A percentile compares a stretch with the other conserved stretches of the same genome.
phyloP scores from a whole-genome alignment of 2,113 vertebrate genomes.

The Anoura caudifer region DNA sequence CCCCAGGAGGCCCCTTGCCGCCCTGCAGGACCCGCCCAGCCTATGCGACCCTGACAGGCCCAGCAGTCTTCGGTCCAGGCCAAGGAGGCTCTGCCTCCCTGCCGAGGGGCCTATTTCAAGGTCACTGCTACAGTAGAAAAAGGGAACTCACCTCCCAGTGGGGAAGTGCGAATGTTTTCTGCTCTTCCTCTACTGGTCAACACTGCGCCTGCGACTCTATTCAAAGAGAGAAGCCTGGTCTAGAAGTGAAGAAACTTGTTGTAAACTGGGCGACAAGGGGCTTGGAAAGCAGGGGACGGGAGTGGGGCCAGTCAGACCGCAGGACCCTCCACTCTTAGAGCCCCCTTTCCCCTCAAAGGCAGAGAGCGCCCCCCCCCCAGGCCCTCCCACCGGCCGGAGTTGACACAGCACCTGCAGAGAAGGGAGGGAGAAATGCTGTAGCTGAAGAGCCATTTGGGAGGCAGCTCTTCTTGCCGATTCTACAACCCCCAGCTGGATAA shows the following conservation, averaged over 20 bases:
- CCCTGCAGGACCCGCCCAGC: not conserved
- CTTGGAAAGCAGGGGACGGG: not conserved
- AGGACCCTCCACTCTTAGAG: too few species aligned
- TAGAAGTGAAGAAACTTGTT: not conserved
- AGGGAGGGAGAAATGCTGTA: too few species aligned
- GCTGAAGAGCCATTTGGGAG: too few species aligned
- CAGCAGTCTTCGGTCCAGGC: not conserved
- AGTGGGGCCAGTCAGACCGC: not conserved
- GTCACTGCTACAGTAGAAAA: not conserved
- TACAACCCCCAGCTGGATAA: too few species aligned
- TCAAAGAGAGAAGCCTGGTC: not conserved
- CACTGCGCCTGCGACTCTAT: not conserved
- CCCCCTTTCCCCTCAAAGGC: not conserved
- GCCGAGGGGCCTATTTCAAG: not conserved
- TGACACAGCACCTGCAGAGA: too few species aligned
- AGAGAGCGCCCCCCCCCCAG: too few species aligned
- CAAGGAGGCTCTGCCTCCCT: not conserved
- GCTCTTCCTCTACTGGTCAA: not conserved
- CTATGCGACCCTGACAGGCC: too few species aligned
- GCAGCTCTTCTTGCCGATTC: not conserved
- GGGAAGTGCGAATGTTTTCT: not conserved
- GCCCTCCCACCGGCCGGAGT: too few species aligned
- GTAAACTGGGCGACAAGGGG: not conserved
- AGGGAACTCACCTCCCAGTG: not conserved
- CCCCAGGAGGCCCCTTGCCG: not conserved